These are phyloP conservation scores for Pseudopipra pipra DNA, from an alignment of 2,113 vertebrate genomes.

Conservation along the genomic window DNA sequence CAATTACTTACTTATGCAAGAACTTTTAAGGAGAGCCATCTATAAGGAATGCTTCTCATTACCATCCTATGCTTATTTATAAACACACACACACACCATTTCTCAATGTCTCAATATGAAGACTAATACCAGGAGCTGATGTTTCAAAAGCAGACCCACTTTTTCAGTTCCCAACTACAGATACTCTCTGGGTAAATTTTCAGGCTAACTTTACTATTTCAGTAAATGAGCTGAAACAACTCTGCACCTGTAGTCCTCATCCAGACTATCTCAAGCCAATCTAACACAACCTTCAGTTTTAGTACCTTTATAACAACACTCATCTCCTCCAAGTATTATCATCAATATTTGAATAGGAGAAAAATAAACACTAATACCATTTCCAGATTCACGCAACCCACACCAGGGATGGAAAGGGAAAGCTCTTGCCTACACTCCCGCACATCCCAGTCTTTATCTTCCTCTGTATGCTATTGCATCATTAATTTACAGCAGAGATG, in stretches of 20 bases:
- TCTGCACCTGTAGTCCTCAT: neutral
- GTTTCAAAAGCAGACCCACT: neutral
- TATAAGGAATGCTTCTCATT: neutral
- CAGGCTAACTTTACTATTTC: neutral
- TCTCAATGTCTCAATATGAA: neutral
- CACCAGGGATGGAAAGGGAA: neutral
- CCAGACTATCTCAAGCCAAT: neutral
- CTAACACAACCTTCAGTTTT: neutral
- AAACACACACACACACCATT: neutral
- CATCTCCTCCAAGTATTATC: neutral
- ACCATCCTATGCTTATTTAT: neutral
- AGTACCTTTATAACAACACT: neutral
- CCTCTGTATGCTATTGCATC: neutral
- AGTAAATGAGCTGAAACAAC: neutral
- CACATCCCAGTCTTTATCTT: neutral
- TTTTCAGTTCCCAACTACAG: neutral
- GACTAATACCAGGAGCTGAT: neutral
- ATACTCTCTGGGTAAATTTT: neutral
- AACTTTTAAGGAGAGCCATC: neutral
- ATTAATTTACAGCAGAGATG: neutral
- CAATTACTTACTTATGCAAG: neutral
- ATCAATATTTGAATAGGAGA: neutral
- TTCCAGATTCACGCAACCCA: neutral
- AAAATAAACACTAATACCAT: neutral
- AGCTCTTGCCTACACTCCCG: neutral